Evolutionary conservation across 2,797 vertebrate genomes (phyloP).

Genomic region (Phalanger gymnotis): DNA sequence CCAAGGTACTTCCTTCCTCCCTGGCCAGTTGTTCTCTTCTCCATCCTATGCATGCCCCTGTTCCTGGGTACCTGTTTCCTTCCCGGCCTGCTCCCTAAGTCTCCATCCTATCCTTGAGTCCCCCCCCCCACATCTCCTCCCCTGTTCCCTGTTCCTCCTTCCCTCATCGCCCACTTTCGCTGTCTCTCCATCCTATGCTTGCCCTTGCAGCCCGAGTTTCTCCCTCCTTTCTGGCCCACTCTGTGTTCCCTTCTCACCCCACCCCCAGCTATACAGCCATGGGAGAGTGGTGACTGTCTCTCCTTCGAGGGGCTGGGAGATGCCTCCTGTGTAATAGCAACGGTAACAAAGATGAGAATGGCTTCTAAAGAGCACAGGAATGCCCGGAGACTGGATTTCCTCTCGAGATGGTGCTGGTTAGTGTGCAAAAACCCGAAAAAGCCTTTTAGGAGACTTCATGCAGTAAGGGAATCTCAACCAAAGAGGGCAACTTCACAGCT

Average conservation of each 20-base stretch:
- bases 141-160: neutral
- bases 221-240: neutral
- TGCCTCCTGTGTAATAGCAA: conserved; percentile 52
- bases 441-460: conserved; percentile 58
- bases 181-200: neutral
- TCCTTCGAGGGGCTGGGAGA: conserved; percentile 26
- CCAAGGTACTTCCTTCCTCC: neutral
- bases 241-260: neutral
- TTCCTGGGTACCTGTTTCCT: neutral
- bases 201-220: neutral
- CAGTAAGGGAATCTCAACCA: conserved; percentile 43
- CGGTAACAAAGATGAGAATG: neutral
- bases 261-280: conserved; percentile 23
- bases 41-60: neutral
- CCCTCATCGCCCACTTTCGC: neutral
- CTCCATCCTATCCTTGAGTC: neutral
- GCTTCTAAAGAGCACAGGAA: neutral
- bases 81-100: neutral
- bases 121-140: neutral
- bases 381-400: neutral
- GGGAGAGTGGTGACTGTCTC: conserved; percentile 27
- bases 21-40: neutral
- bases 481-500: conserved; percentile 41
- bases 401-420: neutral
- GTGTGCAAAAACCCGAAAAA: conserved; percentile 64